These are phyloP conservation scores for Drosophila lowei DNA, from an alignment of 1,140 invertebrate species.

Conservation along the genomic window DNA sequence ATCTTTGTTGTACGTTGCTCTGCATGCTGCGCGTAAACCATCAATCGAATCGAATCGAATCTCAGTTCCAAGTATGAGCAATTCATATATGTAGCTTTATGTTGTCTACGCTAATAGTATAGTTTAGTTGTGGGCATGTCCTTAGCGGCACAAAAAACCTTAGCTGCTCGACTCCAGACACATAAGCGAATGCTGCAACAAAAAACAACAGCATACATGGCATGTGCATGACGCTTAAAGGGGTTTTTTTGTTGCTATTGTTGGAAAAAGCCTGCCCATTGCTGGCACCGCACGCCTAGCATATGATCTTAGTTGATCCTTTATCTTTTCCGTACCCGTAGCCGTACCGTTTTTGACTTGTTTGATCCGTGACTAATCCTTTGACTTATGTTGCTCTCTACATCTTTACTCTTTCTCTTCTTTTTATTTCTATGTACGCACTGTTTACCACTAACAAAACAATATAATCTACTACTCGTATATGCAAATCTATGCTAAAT, in stretches of 20 bases:
- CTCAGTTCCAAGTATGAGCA: conserved; percentile 51
- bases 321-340: conserved; percentile 4
- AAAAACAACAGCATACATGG: too few relatives aligned
- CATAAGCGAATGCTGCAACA: too few relatives aligned
- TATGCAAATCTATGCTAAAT: conserved; percentile 54
- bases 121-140: too few relatives aligned
- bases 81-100: conserved; percentile 13
- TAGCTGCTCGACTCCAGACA: too few relatives aligned
- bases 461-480: conserved; percentile 41
- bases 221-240: too few relatives aligned
- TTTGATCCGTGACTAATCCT: conserved; percentile 36
- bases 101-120: not conserved
- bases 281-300: conserved; percentile 43
- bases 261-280: too few relatives aligned
- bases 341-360: conserved; percentile 15
- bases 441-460: conserved; percentile 73
- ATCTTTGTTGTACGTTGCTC: conserved; percentile 24
- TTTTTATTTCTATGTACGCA: conserved; percentile 82
- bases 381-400: conserved; percentile 77
- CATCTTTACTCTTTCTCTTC: conserved; percentile 80
- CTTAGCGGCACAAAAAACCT: conserved; percentile 4
- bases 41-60: conserved; percentile 11
- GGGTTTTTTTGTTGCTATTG: too few relatives aligned
- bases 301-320: conserved; percentile 22
- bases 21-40: conserved; percentile 53